A percentile compares a stretch with the other conserved stretches of the same genome.
phyloP scores from a whole-genome alignment of 1,140 invertebrate species.

The Drosophila truncata region DNA sequence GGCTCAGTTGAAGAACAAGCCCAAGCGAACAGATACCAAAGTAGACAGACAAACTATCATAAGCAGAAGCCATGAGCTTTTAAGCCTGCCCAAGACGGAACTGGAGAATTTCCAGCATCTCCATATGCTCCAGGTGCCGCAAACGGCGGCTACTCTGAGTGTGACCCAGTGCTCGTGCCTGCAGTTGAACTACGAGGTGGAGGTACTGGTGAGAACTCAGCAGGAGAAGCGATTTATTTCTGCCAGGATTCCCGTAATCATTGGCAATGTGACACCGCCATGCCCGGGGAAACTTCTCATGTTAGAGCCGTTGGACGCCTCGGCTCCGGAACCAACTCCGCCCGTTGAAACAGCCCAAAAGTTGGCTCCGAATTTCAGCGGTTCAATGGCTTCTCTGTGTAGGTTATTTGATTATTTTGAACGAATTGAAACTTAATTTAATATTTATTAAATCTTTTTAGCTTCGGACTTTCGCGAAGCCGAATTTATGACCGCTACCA shows the following conservation, averaged over 20 bases:
- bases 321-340: slow-evolving; percentile 48
- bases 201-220: slow-evolving; percentile 85
- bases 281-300: slow-evolving; percentile 29
- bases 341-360: slow-evolving; percentile 12
- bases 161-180: slow-evolving; percentile 89
- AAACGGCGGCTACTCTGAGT: slow-evolving; percentile 89
- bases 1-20: slow-evolving; percentile 48
- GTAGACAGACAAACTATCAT: slow-evolving; percentile 85
- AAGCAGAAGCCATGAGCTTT: slow-evolving; percentile 86
- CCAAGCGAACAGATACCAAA: slow-evolving; percentile 69
- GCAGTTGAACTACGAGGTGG: slow-evolving; percentile 89
- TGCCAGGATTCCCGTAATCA: slow-evolving; percentile 85
- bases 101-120: slow-evolving; percentile 68
- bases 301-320: slow-evolving; percentile 2
- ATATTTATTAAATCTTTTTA: slow-evolving; percentile 3
- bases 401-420: not conserved
- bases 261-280: slow-evolving; percentile 86
- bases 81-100: slow-evolving; percentile 85
- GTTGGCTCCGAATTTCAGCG: slow-evolving; percentile 33
- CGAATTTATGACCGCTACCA: slow-evolving; percentile 71
- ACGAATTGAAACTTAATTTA: not conserved
- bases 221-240: slow-evolving; percentile 85
- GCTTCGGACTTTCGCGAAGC: slow-evolving; percentile 70
- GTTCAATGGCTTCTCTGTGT: slow-evolving; percentile 63
- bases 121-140: slow-evolving; percentile 87